Evolutionary conservation across 2,797 vertebrate species (phyloP).

Genomic region (Myotis planiceps): DNA sequence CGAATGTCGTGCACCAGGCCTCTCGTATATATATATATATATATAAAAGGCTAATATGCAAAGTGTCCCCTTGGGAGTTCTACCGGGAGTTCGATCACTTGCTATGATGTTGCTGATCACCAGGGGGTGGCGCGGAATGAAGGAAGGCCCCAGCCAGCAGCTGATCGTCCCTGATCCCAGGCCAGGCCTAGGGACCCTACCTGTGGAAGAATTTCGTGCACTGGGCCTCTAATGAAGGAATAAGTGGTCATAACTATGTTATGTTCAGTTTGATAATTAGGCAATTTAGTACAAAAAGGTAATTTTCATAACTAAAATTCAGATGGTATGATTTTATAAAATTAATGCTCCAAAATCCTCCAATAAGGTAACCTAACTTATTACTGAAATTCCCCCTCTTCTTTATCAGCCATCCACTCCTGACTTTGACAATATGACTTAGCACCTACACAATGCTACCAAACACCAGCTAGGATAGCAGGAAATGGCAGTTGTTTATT

Average conservation of each 20-base stretch:
- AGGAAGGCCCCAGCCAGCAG: too few relatives aligned
- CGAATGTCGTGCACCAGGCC: too few relatives aligned
- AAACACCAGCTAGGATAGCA: not conserved
- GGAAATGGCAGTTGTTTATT: not conserved
- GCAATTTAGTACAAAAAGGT: not conserved
- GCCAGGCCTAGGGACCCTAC: too few relatives aligned
- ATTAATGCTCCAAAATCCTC: not conserved
- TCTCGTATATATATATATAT: too few relatives aligned
- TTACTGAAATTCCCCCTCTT: not conserved
- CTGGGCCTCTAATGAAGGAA: not conserved
- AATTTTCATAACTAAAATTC: constrained; percentile 18
- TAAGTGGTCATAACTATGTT: not conserved
- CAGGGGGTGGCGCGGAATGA: too few relatives aligned
- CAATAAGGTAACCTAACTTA: not conserved
- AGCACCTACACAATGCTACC: not conserved
- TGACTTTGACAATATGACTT: not conserved
- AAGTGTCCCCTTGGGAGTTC: too few relatives aligned
- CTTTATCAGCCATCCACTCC: not conserved
- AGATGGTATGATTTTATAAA: not conserved
- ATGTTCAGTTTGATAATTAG: not conserved
- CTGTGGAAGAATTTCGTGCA: too few relatives aligned
- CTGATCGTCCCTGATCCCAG: too few relatives aligned
- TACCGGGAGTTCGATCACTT: too few relatives aligned
- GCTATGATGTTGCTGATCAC: too few relatives aligned
- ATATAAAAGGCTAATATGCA: too few relatives aligned